phyloP scores from a whole-genome alignment of 2,113 vertebrate genomes.

The Ammodramus savannarum region DNA sequence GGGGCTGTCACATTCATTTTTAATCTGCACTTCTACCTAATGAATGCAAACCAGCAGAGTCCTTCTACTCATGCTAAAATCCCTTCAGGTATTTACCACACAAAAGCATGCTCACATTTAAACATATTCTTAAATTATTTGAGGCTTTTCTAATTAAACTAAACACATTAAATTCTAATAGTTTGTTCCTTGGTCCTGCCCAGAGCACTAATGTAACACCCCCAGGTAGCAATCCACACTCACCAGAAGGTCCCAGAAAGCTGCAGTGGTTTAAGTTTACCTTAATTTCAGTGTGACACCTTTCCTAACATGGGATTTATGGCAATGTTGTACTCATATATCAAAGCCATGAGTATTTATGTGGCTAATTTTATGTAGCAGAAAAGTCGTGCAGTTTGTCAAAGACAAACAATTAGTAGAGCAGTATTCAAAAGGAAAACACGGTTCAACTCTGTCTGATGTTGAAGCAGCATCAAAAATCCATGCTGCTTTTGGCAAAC shows the following conservation, averaged over 20 bases:
- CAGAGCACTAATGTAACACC: neutral
- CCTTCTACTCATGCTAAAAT: neutral
- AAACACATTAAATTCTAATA: rapidly evolving
- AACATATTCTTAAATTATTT: neutral
- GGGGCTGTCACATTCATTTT: rapidly evolving
- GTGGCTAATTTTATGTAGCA: neutral
- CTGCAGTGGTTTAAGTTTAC: neutral
- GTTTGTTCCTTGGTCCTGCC: neutral
- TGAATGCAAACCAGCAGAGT: neutral
- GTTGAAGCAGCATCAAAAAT: neutral
- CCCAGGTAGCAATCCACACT: neutral
- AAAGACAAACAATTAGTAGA: neutral
- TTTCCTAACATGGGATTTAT: neutral
- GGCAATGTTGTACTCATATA: neutral
- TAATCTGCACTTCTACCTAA: neutral
- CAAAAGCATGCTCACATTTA: neutral
- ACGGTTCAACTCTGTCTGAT: neutral
- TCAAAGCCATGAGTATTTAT: neutral
- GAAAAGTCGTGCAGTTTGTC: neutral
- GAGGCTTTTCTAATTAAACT: neutral
- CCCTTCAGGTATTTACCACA: neutral
- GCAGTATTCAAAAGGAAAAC: neutral
- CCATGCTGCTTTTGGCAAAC: neutral
- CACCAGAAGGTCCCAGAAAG: neutral
- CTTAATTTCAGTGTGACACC: neutral